Evolutionary conservation across 92 coral and sea anemone genomes (phyloP).

Genomic region (Paramuricea clavata): DNA sequence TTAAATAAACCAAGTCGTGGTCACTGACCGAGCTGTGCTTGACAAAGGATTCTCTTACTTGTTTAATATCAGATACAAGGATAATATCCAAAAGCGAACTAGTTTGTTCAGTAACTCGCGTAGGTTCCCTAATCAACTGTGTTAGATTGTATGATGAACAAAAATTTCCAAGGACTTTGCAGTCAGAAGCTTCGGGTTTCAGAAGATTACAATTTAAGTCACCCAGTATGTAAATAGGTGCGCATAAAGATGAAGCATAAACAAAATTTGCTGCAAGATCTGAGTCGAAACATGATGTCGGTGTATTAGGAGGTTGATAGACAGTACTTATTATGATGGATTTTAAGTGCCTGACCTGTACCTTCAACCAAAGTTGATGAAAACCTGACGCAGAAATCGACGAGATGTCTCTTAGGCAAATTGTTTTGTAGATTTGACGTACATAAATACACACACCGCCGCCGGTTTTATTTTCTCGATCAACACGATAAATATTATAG

Average conservation of each 20-base stretch:
- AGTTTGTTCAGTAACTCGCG: too few relatives aligned
- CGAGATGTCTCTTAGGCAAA: slow-evolving; percentile 54
- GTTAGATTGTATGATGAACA: too few relatives aligned
- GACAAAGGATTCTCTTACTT: too few relatives aligned
- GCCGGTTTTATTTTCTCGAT: slow-evolving; percentile 68
- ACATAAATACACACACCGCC: slow-evolving; percentile 66
- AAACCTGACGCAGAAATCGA: slow-evolving; percentile 57
- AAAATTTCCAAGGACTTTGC: too few relatives aligned
- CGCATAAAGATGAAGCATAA: neutral
- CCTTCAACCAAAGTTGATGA: slow-evolving; percentile 69
- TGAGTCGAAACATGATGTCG: slow-evolving; percentile 47
- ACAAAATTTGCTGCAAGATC: slow-evolving; percentile 5
- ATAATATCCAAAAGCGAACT: too few relatives aligned
- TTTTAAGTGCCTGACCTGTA: slow-evolving; percentile 44
- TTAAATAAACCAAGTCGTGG: too few relatives aligned
- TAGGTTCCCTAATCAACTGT: too few relatives aligned
- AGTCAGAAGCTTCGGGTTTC: too few relatives aligned
- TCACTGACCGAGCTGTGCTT: too few relatives aligned
- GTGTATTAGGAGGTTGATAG: neutral
- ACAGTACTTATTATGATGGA: neutral
- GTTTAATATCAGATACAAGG: too few relatives aligned
- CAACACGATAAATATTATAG: slow-evolving; percentile 69
- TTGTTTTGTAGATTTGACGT: slow-evolving; percentile 45
- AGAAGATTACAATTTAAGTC: too few relatives aligned
- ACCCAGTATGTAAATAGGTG: too few relatives aligned